Conservation (phyloP, 1,140 invertebrate genomes). For the Lepidurus arcticus region DNA sequence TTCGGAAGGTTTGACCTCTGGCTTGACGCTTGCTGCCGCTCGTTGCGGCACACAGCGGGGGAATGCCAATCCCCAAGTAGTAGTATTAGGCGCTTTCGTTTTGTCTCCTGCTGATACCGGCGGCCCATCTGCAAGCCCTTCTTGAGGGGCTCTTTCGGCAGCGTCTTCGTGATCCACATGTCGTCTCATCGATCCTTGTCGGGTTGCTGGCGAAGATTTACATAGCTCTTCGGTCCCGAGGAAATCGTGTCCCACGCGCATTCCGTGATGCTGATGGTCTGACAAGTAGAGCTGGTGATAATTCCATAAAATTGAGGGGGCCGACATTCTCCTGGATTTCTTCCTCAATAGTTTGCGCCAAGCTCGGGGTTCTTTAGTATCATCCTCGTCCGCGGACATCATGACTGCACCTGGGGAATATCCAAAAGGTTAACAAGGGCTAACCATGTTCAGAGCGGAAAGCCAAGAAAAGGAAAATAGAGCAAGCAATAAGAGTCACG, state of each 20-base stretch:
- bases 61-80: background rate
- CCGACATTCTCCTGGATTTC: background rate
- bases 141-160: background rate
- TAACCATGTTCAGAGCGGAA: background rate
- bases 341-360: background rate
- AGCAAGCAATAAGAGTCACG: background rate
- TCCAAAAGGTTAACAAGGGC: background rate
- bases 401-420: background rate
- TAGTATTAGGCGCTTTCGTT: background rate
- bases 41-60: background rate
- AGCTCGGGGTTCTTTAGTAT: background rate
- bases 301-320: conserved; percentile 1
- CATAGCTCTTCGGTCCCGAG: background rate
- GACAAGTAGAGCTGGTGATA: background rate
- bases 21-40: background rate
- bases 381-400: conserved; percentile 12
- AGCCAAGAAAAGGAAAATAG: background rate
- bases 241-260: background rate
- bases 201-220: background rate
- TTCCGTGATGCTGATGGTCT: background rate
- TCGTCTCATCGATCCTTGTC: conserved; percentile 7
- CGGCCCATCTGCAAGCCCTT: background rate
- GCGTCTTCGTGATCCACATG: background rate
- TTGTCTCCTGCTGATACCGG: background rate
- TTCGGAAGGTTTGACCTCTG: background rate